Conservation (phyloP, 1,140 invertebrate species). For the Rhopalosiphum padi region DNA sequence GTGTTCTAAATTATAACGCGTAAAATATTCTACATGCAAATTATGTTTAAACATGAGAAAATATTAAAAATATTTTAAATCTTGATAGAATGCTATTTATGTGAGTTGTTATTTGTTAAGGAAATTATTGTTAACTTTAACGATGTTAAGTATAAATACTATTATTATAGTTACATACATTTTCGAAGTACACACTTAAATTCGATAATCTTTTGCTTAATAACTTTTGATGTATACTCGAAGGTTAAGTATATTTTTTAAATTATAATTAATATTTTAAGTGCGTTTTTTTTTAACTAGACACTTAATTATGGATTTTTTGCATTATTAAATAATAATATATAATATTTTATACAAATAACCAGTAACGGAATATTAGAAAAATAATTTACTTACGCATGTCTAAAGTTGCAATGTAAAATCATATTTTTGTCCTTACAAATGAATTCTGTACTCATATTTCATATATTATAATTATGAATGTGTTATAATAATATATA, state of each 20-base stretch:
- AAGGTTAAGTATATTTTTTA: background rate
- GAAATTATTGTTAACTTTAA: background rate
- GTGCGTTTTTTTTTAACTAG: background rate
- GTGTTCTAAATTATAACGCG: background rate
- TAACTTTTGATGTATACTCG: background rate
- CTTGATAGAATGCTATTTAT: background rate
- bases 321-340: background rate
- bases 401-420: background rate
- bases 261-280: constrained; percentile 16
- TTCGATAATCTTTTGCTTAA: background rate
- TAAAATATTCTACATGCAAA: background rate
- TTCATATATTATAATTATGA: background rate
- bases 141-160: background rate
- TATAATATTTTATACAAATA: background rate
- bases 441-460: background rate
- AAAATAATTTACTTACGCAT: background rate
- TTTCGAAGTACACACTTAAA: background rate
- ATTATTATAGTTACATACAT: background rate
- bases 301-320: background rate
- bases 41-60: background rate
- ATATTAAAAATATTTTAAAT: background rate
- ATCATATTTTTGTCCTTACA: background rate
- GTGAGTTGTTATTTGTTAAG: background rate
- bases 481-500: too few relatives aligned
- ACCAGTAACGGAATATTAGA: background rate